Evolutionary conservation across 2,113 vertebrate genomes (phyloP).

Genomic region (Pimephales promelas): DNA sequence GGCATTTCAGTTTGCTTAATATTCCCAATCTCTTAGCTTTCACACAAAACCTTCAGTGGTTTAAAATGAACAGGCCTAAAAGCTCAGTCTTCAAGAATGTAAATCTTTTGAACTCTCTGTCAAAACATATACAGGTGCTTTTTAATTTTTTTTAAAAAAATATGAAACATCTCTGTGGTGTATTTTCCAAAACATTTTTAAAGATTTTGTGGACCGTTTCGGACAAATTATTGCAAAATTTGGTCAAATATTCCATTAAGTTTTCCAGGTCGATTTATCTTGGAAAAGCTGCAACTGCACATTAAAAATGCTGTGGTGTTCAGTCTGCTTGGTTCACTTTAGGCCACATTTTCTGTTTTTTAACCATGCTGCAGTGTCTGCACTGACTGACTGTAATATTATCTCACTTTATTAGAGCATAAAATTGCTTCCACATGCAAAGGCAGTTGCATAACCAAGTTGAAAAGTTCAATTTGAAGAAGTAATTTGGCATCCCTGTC

Average conservation of each 20-base stretch:
- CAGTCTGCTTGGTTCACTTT: constrained; percentile 21
- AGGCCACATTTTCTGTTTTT: constrained; percentile 10
- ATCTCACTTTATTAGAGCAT: constrained; percentile 39
- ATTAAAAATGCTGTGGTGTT: not conserved
- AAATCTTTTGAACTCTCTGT: not conserved
- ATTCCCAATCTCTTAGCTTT: not conserved
- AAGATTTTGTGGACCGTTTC: not conserved
- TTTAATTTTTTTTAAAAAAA: not conserved
- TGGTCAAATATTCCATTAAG: not conserved
- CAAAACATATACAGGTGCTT: not conserved
- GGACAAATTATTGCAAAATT: not conserved
- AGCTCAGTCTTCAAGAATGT: not conserved
- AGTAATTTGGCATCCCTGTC: not conserved
- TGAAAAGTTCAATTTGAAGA: constrained; percentile 6
- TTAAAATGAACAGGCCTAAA: not conserved
- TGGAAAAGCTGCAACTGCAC: not conserved
- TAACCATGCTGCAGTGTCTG: not conserved
- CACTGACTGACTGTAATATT: not conserved
- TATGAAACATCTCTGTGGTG: not conserved
- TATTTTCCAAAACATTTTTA: not conserved
- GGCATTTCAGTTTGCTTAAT: not conserved
- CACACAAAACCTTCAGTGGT: not conserved
- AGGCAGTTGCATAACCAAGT: constrained; percentile 23
- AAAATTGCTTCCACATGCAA: constrained; percentile 31
- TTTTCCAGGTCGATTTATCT: not conserved